Percentiles rank a stretch among this genome's conserved stretches.
Evolutionary conservation across 1,140 invertebrate species (phyloP).

Genomic region (Zophobas morio): DNA sequence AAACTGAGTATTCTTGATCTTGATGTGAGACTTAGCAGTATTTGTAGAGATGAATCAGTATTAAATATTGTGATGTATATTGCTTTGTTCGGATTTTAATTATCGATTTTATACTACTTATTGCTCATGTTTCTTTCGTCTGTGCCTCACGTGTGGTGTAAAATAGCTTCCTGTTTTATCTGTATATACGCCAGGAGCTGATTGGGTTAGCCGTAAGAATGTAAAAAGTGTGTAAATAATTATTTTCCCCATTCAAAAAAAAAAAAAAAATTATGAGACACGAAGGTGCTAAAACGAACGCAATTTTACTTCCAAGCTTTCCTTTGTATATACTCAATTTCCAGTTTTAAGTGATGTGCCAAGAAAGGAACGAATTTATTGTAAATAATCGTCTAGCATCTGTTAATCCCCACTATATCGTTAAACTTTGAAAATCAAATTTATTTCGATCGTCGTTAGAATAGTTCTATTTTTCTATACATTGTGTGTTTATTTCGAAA

Average conservation of each 20-base stretch:
- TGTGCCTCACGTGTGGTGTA: constrained; percentile 43
- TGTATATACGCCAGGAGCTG: constrained; percentile 31
- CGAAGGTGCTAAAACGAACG: constrained; percentile 36
- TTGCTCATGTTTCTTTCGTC: constrained; percentile 38
- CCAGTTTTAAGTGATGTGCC: constrained; percentile 21
- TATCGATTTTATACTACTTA: constrained; percentile 26
- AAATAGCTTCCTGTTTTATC: constrained; percentile 20
- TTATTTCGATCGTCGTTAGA: constrained; percentile 31
- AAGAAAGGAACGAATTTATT: constrained; percentile 42
- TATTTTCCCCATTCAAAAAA: constrained; percentile 18
- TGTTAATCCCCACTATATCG: constrained; percentile 1
- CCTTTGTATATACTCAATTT: constrained; percentile 21
- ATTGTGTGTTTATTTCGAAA: constrained; percentile 7
- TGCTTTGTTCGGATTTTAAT: constrained; percentile 26
- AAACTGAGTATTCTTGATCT: constrained; percentile 5
- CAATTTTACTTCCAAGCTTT: constrained; percentile 16
- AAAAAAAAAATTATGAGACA: neutral
- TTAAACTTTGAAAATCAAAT: constrained; percentile 10
- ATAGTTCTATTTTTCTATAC: constrained; percentile 45
- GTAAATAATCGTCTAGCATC: constrained; percentile 15
- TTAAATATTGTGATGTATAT: constrained; percentile 45
- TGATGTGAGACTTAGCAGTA: constrained; percentile 42
- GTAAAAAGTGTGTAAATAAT: constrained; percentile 33
- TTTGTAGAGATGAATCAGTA: constrained; percentile 35
- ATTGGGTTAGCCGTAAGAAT: constrained; percentile 29